Base-by-base conservation (phyloP, 2,113 vertebrate genomes). In the Atherinomorus stipes region DNA sequence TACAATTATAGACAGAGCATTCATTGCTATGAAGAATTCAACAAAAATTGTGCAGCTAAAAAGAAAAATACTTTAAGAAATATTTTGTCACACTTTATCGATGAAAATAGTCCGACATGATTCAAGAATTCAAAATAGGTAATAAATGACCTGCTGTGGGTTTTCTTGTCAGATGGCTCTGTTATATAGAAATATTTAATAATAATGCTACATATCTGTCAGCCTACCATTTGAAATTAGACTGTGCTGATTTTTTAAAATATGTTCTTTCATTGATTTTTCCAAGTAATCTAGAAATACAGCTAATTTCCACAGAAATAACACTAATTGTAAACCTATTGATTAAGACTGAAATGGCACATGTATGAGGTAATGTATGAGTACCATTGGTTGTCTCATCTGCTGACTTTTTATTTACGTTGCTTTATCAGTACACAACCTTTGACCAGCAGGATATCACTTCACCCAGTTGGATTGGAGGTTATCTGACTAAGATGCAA, bases 401-500 rank as follows among this genome's bases (percentile, higher is more conserved):
- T 52, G 16, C 38, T 38, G 34, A 38, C n/a, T 57, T 47, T 34
- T 71, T 19, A 34, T 23, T 22, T 15, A 65, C 40, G 58, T 19
- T 63, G 40, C 40, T 26, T 13, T 64, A 65, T 78, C 63, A 69
- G 54, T 75, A 57, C 74, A 76, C 3, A 16, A 34, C 21, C 23
- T 25, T 66, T 71, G 72, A 76, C 80, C 44, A 45, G 56, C 26
- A 56, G 56, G 16, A 71, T 72, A 62, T 78, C 42, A n/a, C 42
- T 71, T 74, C 38, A 61, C 42, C 56, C 26, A 67, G 56, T 25
- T 31, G 71, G 67, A 81, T 72, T 52, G 57, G 38, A 69, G 72
- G 50, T 75, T 68, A 78, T 73, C 45, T 75, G 67, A 86, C 49
- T 69, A 67, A 72, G 37, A 77, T 37, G 69, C 71, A 61, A 75